Percentiles rank a stretch among this genome's conserved stretches.
Evolutionary conservation across 1,140 invertebrate genomes (phyloP).

Genomic region (Apis florea): DNA sequence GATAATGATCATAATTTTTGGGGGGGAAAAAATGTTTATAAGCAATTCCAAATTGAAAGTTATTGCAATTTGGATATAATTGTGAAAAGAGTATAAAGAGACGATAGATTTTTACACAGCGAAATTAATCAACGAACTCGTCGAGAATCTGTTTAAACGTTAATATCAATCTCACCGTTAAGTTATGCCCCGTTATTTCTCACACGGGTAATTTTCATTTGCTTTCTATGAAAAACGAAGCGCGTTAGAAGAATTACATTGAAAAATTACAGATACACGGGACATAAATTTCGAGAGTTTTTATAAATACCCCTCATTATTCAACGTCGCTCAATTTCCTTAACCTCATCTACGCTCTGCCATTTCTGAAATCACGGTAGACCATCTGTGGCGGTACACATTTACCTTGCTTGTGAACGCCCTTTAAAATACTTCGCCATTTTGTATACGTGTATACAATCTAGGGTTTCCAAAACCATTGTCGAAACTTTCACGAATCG

Average conservation of each 20-base stretch:
- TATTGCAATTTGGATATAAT: no score
- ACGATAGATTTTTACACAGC: no score
- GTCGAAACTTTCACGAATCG: not conserved
- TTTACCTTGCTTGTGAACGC: not conserved
- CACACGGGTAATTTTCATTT: conserved; percentile 12
- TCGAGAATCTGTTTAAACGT: not conserved
- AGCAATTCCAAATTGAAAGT: no score
- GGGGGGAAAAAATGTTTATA: no score
- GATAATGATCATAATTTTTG: no score
- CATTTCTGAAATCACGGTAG: not conserved
- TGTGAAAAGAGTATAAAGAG: no score
- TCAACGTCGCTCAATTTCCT: conserved; percentile 6
- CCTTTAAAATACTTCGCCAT: not conserved
- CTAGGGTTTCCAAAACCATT: not conserved
- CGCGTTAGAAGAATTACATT: not conserved
- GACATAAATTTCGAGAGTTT: conserved; percentile 1
- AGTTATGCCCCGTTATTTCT: not conserved
- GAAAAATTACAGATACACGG: not conserved
- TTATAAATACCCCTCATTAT: conserved; percentile 15
- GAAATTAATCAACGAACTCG: not conserved
- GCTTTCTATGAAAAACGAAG: not conserved
- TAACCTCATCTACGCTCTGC: not conserved
- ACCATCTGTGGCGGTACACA: not conserved
- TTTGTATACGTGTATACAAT: not conserved
- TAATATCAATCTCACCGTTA: not conserved